Evolutionary conservation across 2,113 vertebrate species (phyloP), one percentile per base, ranked within the genome.

Genomic region (Notothenia rossii): DNA sequence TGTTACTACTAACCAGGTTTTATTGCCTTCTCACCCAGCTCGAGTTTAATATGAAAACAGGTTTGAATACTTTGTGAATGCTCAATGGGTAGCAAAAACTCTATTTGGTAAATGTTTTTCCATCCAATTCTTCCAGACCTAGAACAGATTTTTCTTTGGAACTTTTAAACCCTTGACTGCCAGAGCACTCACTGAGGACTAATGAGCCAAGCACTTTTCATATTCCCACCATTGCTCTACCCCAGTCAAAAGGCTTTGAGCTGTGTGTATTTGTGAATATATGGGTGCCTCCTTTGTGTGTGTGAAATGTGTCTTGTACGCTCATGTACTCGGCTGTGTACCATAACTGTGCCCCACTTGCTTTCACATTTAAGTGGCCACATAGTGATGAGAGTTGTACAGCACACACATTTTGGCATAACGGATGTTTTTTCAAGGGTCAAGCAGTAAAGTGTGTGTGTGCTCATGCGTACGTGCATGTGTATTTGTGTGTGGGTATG

Each of bases 331-430:
- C 54, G 53, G 33, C 29, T 74, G 72, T 70, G 75, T 69, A 63
- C 49, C 46, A 64, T 75, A 74, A 69, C 72, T 59, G 40, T 59
- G 81, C 72, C 81, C 46, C 46, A 56, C 70, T 81, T 79, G 22
- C 55, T 75, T 87, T 87, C 75, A 83, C 83, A 87, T 81, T 84
- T 70, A 79, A 83, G 67, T 76, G 69, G 56, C 70, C 68, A 63
- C 79, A 83, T 55, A n/a, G 81, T 3, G 79, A 73, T 25, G 65
- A 73, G 62, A 71, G 72, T 78, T 75, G 68, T 29, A 4, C 61
- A 73, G 10, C 40, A 53, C 72, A 64, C 62, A 12, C 61, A 66
- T 50, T 88, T 72, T 71, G 12, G 72, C 68, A 77, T 68, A 83
- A 79, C 72, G 72, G 76, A 45, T 8, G 67, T 36, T 82, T 25